These are phyloP conservation scores for Leucosticte australis DNA, from an alignment of 2,113 vertebrate species.

Conservation along the genomic window DNA sequence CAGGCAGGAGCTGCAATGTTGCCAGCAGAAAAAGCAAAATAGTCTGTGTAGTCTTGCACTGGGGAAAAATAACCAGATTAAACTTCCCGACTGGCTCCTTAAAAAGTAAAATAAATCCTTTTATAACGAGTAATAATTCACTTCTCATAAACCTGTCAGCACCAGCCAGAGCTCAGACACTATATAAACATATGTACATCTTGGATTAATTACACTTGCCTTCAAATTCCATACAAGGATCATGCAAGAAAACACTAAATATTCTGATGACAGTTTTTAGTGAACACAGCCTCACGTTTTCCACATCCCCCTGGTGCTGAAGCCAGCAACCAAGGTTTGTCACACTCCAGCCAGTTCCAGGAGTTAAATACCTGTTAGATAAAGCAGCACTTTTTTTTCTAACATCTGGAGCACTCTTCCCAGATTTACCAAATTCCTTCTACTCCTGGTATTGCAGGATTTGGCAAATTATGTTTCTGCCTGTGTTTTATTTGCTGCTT, in stretches of 20 bases:
- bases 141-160: slow-evolving; percentile 50
- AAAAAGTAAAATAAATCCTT: slow-evolving; percentile 42
- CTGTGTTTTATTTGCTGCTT: background rate
- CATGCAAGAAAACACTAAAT: background rate
- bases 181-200: slow-evolving; percentile 28
- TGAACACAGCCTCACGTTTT: background rate
- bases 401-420: background rate
- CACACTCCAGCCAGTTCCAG: background rate
- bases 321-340: background rate
- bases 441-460: background rate
- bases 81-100: background rate
- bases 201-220: slow-evolving; percentile 33
- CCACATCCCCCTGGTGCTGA: background rate
- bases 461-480: background rate
- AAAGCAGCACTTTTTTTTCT: background rate
- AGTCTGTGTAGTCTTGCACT: background rate
- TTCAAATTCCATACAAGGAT: background rate
- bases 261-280: background rate
- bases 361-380: background rate
- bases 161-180: slow-evolving; percentile 27
- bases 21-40: background rate
- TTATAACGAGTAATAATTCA: slow-evolving; percentile 41
- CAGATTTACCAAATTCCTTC: background rate
- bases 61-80: slow-evolving; percentile 32
- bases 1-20: background rate